These are phyloP conservation scores for Xenopus tropicalis DNA, from an alignment of 2,113 vertebrate species.

Conservation along the genomic window DNA sequence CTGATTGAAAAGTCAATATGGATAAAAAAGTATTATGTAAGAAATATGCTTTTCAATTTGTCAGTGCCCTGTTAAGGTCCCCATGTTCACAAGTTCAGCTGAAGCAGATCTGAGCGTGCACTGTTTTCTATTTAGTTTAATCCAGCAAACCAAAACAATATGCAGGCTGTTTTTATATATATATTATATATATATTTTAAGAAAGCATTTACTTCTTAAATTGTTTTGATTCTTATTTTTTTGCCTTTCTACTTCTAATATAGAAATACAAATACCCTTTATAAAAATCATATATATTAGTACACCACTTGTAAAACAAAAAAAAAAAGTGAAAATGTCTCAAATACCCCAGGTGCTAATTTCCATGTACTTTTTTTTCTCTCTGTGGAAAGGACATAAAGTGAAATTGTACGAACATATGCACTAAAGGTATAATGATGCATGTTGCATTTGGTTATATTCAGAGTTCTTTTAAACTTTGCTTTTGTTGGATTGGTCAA, in stretches of 20 bases:
- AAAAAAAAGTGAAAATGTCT: no score
- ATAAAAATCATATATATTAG: conserved; percentile 32
- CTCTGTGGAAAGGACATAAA: conserved; percentile 57
- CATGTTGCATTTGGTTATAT: conserved; percentile 57
- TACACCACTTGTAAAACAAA: conserved; percentile 36
- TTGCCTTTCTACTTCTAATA: conserved; percentile 39
- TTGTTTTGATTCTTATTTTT: conserved; percentile 51
- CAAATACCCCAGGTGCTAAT: conserved; percentile 47
- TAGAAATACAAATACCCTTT: conserved; percentile 35
- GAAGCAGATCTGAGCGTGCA: conserved; percentile 25
- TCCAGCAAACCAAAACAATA: conserved; percentile 55
- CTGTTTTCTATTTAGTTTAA: conserved; percentile 26
- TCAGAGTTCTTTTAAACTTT: conserved; percentile 54
- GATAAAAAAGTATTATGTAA: no score
- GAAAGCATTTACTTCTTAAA: conserved; percentile 63
- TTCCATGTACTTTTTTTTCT: conserved; percentile 45
- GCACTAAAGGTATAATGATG: conserved; percentile 53
- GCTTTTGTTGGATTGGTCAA: conserved; percentile 58
- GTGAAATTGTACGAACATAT: conserved; percentile 50
- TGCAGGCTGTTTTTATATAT: conserved; percentile 64
- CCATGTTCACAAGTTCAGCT: background rate
- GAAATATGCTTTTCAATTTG: no score
- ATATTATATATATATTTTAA: conserved; percentile 62
- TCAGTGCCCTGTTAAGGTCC: no score
- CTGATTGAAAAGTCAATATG: no score